phyloP scores from a whole-genome alignment of 2,113 vertebrate species.

The Bos javanicus region DNA sequence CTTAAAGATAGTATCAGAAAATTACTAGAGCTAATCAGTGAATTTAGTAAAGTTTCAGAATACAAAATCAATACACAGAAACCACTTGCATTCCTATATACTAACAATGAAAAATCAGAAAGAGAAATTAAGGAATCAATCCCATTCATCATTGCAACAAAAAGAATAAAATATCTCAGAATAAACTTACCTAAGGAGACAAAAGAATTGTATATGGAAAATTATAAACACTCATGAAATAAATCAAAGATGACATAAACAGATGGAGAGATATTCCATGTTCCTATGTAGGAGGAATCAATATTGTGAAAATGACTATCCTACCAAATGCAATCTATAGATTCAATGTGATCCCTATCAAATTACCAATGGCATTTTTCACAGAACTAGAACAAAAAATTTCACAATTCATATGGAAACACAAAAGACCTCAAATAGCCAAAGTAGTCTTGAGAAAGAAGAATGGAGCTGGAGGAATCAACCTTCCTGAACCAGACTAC shows the following conservation, averaged over 20 bases:
- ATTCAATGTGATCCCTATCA: fast-evolving
- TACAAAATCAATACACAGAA: neutral
- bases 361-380: neutral
- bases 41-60: neutral
- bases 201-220: neutral
- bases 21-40: neutral
- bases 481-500: neutral
- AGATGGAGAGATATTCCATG: neutral
- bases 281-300: neutral
- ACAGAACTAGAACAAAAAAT: neutral
- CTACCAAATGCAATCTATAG: neutral
- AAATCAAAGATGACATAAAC: neutral
- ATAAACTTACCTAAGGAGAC: neutral
- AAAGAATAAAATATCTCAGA: neutral
- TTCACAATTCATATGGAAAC: neutral
- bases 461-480: neutral
- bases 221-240: neutral
- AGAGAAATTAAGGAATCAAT: neutral
- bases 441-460: neutral
- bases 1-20: neutral
- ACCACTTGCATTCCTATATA: neutral
- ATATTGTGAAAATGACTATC: neutral
- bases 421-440: neutral
- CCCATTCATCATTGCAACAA: neutral
- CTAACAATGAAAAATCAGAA: neutral